Conservation (phyloP, 2,113 vertebrate species). For the Galemys pyrenaicus region DNA sequence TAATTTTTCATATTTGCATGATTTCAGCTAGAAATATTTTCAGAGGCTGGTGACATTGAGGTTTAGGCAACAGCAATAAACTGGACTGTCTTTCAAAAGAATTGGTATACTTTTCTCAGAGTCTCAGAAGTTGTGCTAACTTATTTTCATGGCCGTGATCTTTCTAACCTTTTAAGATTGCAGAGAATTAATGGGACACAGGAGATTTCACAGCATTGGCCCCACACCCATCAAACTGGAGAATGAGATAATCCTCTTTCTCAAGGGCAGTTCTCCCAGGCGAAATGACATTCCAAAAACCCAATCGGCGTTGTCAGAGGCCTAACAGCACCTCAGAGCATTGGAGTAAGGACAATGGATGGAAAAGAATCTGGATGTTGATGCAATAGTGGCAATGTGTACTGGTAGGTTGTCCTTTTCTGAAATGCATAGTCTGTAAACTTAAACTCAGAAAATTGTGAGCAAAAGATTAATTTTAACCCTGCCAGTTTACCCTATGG, state of each 20-base stretch:
- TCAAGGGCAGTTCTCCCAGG: neutral
- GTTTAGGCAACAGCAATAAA: conserved; percentile 1
- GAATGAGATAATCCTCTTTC: neutral
- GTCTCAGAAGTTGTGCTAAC: conserved; percentile 18
- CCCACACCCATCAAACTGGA: neutral
- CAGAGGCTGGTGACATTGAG: neutral
- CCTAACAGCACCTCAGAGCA: neutral
- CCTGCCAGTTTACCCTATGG: neutral
- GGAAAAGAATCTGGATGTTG: neutral
- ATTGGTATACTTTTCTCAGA: conserved; percentile 9
- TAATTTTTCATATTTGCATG: neutral
- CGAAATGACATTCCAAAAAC: neutral
- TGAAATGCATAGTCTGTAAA: neutral
- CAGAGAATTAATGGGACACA: conserved; percentile 2
- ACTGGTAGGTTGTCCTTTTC: neutral
- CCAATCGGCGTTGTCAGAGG: neutral
- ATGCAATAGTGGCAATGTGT: neutral
- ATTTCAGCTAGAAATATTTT: neutral
- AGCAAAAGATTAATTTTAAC: neutral
- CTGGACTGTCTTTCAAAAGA: neutral
- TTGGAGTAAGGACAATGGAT: rapidly evolving
- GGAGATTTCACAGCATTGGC: neutral
- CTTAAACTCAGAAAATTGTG: neutral
- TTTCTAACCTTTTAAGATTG: conserved; percentile 45
- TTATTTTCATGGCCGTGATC: conserved; percentile 43